Base-by-base conservation (phyloP, 2,113 vertebrate genomes). In the Peromyscus leucopus region DNA sequence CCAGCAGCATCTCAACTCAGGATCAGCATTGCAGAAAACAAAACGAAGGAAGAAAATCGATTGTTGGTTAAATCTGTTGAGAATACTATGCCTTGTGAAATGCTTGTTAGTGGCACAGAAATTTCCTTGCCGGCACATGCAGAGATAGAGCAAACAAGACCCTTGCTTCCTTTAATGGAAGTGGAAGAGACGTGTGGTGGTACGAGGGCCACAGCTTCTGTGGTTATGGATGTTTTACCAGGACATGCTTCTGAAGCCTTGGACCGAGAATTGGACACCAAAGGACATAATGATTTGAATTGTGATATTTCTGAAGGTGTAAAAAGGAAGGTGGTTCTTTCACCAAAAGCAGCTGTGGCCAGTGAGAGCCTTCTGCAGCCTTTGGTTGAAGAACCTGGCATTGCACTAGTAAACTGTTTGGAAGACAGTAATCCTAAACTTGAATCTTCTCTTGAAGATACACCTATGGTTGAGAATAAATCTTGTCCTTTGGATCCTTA, bases 401-500 rank as follows among this genome's bases (percentile, higher is more conserved):
- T 91, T 89, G 87, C 95, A 75, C 91, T 93, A 72, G 2, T 61
- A 48, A 59, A 79, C 36, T 31, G 88, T 91, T 95, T 78, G 75
- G 83, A 95, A 93, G 48, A 46, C 83, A 74, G 4, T 61, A 94
- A 96, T 13, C 74, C 75, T 8, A 94, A 96, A 89, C 85, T 82
- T 86, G 94, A 95, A 36, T 90, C 96, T 93, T 85, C 85, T 86
- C 88, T 67, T 96, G 90, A 39, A 67, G 91, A 90, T 39, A 89
- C 80, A 63, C 75, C 96, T 39, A 17, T 96, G 59, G 84, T 63
- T 95, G 97, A 98, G 69, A 97, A 78, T 93, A 98, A 98, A 67
- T 79, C 90, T 74, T 94, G 91, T 97, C 93, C 48, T 83, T 98
- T 98, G 55, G 98, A 98, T 21, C 97, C 98, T 91, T 98, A 97